Conservation (phyloP, 1,140 invertebrate genomes). For the Patella vulgata region DNA sequence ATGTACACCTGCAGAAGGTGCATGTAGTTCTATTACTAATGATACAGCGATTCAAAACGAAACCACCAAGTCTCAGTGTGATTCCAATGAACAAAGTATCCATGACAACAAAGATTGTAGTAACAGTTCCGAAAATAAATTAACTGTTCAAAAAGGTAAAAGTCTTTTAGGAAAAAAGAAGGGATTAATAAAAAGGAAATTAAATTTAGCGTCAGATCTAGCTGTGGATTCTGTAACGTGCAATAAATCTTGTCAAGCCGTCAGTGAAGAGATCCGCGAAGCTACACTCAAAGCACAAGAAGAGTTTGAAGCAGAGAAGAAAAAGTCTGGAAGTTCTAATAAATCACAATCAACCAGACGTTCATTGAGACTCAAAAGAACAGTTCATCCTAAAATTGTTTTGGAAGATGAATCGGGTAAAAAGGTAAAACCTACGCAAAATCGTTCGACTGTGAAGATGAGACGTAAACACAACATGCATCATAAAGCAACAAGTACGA, state of each 20-base stretch:
- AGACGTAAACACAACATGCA: constrained; percentile 24
- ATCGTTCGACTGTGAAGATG: constrained; percentile 5
- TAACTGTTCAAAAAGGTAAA: constrained; percentile 18
- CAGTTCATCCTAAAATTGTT: background rate
- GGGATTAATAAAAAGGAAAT: constrained; percentile 19
- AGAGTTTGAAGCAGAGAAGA: constrained; percentile 1
- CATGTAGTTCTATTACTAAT: too few relatives aligned
- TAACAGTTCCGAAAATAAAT: background rate
- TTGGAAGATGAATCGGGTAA: background rate
- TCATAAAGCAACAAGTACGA: constrained; percentile 41
- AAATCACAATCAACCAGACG: background rate
- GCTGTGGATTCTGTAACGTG: background rate
- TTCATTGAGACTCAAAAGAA: background rate
- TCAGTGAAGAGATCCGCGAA: constrained; percentile 29
- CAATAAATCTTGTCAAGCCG: constrained; percentile 27
- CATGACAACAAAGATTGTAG: background rate
- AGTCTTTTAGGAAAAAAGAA: constrained; percentile 33
- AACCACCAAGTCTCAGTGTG: too few relatives aligned
- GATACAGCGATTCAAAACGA: too few relatives aligned
- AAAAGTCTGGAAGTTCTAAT: background rate
- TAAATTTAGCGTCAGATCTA: background rate
- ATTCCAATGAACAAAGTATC: background rate
- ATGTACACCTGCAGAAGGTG: background rate
- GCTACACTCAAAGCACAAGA: constrained; percentile 21
- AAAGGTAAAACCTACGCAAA: background rate